These are phyloP conservation scores for Columbina picui DNA, from an alignment of 2,113 vertebrate genomes.

Conservation along the genomic window DNA sequence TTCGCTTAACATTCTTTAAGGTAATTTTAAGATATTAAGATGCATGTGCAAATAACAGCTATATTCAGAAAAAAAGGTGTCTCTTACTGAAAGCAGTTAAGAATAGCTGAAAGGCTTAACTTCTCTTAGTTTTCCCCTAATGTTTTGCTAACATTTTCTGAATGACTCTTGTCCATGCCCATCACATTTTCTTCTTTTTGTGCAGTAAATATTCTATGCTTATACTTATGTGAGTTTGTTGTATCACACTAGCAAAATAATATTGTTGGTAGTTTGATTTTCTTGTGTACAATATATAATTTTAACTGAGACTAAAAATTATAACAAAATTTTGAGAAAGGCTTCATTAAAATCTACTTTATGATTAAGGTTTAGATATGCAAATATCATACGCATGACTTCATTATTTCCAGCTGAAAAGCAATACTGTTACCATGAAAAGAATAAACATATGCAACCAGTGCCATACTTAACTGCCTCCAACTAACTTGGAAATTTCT, in stretches of 20 bases:
- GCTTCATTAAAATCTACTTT: not conserved
- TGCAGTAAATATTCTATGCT: not conserved
- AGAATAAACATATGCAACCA: not conserved
- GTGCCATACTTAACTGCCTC: not conserved
- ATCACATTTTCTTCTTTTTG: not conserved
- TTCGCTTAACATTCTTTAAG: not conserved
- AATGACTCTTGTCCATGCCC: not conserved
- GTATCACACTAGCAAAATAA: not conserved
- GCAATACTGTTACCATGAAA: rapidly evolving
- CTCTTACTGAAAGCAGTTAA: not conserved
- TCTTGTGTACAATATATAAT: not conserved
- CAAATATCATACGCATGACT: not conserved
- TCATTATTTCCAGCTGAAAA: not conserved
- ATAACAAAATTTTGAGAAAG: not conserved
- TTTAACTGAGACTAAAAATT: not conserved
- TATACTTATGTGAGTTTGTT: not conserved
- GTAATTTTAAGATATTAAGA: not conserved
- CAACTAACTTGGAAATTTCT: not conserved
- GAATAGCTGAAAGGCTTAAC: not conserved
- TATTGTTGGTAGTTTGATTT: not conserved
- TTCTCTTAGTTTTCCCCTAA: not conserved
- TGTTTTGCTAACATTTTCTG: not conserved
- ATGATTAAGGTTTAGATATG: not conserved
- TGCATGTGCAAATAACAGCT: not conserved
- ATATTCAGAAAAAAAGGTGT: not conserved